A percentile compares a stretch with the other conserved stretches of the same genome.
These are phyloP conservation scores for Eupeodes latifasciatus DNA, from an alignment of 2,888 invertebrate species.

Conservation along the genomic window DNA sequence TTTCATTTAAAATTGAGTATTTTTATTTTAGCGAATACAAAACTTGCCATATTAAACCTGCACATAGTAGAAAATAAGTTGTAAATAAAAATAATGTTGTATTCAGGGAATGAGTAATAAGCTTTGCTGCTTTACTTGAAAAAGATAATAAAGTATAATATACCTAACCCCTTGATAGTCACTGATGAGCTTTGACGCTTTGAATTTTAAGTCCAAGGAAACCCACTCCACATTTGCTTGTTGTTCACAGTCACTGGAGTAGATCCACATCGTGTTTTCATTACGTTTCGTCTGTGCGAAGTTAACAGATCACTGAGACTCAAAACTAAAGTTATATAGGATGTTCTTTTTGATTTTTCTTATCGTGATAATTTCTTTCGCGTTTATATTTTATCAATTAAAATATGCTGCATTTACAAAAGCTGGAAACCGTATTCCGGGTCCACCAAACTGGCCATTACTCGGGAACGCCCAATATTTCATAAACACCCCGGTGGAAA, in stretches of 20 bases:
- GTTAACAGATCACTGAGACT: background rate
- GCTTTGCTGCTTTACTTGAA: background rate
- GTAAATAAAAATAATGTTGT: background rate
- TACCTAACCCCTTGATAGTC: background rate
- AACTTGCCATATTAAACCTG: background rate
- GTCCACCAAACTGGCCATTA: conserved; percentile 37
- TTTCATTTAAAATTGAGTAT: too few species aligned
- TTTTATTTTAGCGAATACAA: background rate
- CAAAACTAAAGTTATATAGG: too few species aligned
- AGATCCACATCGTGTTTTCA: background rate
- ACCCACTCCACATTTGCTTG: background rate
- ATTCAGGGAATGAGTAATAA: background rate
- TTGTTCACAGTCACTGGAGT: background rate
- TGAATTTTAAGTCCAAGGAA: background rate
- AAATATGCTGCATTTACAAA: background rate
- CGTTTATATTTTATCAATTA: background rate
- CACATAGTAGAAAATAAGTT: background rate
- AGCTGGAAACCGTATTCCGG: conserved; percentile 45
- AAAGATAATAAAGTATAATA: background rate
- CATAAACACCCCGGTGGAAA: conserved; percentile 39
- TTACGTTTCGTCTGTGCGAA: background rate
- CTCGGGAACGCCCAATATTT: conserved; percentile 56
- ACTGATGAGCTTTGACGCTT: background rate
- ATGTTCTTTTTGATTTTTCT: conserved; percentile 34
- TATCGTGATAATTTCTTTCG: background rate